These are phyloP conservation scores for Microtus ochrogaster DNA, from an alignment of 2,113 vertebrate species.

Conservation along the genomic window DNA sequence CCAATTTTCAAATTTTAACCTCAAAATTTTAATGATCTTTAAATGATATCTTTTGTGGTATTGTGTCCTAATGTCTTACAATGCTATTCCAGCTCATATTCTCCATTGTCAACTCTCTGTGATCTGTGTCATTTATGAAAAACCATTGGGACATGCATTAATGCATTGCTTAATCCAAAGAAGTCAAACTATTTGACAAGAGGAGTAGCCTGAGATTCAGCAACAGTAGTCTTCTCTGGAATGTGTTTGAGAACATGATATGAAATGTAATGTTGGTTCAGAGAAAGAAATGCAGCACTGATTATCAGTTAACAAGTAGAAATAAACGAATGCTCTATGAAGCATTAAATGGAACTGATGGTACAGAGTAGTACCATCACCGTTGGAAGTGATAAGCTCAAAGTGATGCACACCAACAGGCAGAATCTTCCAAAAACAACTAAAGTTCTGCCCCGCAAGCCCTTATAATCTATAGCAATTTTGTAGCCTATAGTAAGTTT, in stretches of 20 bases:
- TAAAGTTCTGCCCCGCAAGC: no score
- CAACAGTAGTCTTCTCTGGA: rapidly evolving
- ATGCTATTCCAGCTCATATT: neutral
- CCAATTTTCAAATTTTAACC: neutral
- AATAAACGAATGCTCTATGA: neutral
- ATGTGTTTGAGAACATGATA: neutral
- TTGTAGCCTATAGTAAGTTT: rapidly evolving
- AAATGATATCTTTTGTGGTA: neutral
- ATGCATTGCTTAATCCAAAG: neutral
- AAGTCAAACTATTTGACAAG: neutral
- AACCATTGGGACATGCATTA: neutral
- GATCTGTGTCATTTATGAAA: neutral
- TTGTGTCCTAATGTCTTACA: neutral
- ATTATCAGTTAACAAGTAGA: neutral
- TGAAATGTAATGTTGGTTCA: no score
- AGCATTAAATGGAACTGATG: neutral
- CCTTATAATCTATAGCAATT: neutral
- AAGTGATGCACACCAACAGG: neutral
- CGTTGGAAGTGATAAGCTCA: neutral
- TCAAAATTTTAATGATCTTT: neutral
- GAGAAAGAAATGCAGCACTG: neutral
- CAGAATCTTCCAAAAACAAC: neutral
- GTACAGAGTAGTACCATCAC: neutral
- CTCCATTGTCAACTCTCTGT: neutral
- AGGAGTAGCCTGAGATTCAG: neutral